These are phyloP conservation scores for Lasiommata megera DNA, from an alignment of 2,888 invertebrate species.

Conservation along the genomic window DNA sequence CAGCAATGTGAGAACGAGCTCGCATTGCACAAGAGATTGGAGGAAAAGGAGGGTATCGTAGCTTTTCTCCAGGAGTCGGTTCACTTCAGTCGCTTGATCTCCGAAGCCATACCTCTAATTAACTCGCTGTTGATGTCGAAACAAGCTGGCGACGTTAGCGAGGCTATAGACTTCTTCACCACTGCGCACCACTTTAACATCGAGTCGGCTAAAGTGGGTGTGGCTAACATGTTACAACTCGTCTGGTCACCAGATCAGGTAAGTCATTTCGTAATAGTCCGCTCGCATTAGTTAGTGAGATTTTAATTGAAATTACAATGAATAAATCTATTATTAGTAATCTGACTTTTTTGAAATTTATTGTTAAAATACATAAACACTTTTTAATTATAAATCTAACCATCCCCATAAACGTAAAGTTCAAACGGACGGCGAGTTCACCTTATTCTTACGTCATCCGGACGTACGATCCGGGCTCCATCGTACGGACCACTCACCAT, in stretches of 20 bases:
- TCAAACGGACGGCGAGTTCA: no score
- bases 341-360: no score
- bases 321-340: no score
- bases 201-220: slow-evolving; percentile 86
- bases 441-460: no score
- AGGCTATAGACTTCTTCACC: slow-evolving; percentile 94
- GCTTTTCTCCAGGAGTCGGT: slow-evolving; percentile 86
- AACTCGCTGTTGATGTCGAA: slow-evolving; percentile 87
- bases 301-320: no score
- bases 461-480: no score
- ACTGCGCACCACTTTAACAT: slow-evolving; percentile 89
- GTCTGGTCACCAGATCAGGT: slow-evolving; percentile 91
- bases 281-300: no score
- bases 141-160: slow-evolving; percentile 89
- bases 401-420: no score
- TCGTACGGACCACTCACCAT: no score
- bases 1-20: slow-evolving; percentile 70
- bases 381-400: no score
- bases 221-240: slow-evolving; percentile 88
- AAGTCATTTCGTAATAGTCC: not conserved
- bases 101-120: slow-evolving; percentile 80
- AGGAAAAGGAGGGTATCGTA: slow-evolving; percentile 83
- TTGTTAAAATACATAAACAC: no score
- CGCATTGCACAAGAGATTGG: slow-evolving; percentile 76
- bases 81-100: slow-evolving; percentile 71